phyloP scores from a whole-genome alignment of 2,113 vertebrate genomes.

The Drymodes brunneopygia region DNA sequence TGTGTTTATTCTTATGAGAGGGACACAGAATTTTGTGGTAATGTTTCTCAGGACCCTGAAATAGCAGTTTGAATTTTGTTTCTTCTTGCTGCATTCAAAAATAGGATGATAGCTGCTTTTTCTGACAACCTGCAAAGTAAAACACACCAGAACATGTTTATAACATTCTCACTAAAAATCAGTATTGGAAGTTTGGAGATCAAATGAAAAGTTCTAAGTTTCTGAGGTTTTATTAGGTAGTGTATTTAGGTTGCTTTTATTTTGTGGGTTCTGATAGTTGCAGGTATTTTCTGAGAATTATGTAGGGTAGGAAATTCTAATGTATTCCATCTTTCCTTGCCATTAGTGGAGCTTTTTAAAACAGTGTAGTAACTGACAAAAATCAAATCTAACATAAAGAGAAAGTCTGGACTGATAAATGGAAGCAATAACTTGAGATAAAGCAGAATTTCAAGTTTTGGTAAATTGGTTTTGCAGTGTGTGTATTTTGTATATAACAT shows the following conservation, averaged over 20 bases:
- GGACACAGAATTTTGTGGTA: neutral
- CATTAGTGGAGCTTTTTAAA: neutral
- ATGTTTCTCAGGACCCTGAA: neutral
- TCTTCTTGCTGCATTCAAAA: neutral
- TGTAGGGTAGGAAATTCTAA: neutral
- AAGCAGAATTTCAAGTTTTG: neutral
- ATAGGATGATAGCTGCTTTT: neutral
- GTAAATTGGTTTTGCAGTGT: neutral
- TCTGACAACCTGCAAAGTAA: neutral
- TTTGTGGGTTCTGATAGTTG: neutral
- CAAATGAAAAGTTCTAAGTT: neutral
- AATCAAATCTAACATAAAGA: neutral
- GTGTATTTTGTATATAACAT: neutral
- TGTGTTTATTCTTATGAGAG: neutral
- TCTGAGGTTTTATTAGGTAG: neutral
- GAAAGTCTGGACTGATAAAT: neutral
- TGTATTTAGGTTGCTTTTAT: neutral
- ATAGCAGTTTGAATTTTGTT: neutral
- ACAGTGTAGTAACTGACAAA: neutral
- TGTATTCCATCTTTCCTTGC: neutral
- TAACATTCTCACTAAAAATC: neutral
- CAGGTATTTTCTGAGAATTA: neutral
- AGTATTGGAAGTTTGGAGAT: neutral
- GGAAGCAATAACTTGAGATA: neutral
- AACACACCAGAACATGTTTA: neutral